Evolutionary conservation across 1,140 invertebrate species (phyloP).

Genomic region (Schlechtendalia chinensis): DNA sequence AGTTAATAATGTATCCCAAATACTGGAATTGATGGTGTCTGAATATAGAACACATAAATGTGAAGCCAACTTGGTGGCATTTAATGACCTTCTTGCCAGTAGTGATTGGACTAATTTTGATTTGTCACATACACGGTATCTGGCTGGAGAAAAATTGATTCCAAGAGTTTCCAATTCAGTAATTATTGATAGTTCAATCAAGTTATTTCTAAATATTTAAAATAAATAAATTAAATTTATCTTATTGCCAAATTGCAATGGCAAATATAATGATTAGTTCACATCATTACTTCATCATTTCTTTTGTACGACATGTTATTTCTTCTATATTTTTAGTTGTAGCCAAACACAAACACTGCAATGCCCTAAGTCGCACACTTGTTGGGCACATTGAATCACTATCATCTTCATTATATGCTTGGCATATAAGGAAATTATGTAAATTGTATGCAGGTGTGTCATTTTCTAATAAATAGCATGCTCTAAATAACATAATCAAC

Average conservation of each 20-base stretch:
- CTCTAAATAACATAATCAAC: conserved; percentile 49
- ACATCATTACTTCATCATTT: conserved; percentile 50
- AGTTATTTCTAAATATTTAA: conserved; percentile 54
- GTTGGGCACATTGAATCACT: conserved; percentile 53
- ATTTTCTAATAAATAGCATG: conserved; percentile 57
- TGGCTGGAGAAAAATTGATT: conserved; percentile 51
- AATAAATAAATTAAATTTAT: conserved; percentile 19
- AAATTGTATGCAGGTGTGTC: conserved; percentile 50
- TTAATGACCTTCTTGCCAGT: conserved; percentile 1
- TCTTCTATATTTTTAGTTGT: conserved; percentile 54
- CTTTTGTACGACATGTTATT: conserved; percentile 54
- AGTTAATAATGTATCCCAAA: conserved; percentile 44
- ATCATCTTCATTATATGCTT: conserved; percentile 53
- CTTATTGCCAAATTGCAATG: neutral
- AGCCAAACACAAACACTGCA: conserved; percentile 56
- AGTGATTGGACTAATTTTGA: conserved; percentile 41
- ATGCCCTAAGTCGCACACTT: conserved; percentile 56
- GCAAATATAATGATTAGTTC: neutral
- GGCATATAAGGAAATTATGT: conserved; percentile 50
- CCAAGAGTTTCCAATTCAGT: conserved; percentile 58
- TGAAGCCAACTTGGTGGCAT: conserved; percentile 39
- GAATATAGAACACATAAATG: conserved; percentile 43
- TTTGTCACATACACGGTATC: conserved; percentile 45
- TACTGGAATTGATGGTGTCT: conserved; percentile 4
- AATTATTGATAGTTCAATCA: conserved; percentile 56